These are phyloP conservation scores for Drosophila sturtevanti DNA, from an alignment of 1,140 invertebrate species.

Conservation along the genomic window DNA sequence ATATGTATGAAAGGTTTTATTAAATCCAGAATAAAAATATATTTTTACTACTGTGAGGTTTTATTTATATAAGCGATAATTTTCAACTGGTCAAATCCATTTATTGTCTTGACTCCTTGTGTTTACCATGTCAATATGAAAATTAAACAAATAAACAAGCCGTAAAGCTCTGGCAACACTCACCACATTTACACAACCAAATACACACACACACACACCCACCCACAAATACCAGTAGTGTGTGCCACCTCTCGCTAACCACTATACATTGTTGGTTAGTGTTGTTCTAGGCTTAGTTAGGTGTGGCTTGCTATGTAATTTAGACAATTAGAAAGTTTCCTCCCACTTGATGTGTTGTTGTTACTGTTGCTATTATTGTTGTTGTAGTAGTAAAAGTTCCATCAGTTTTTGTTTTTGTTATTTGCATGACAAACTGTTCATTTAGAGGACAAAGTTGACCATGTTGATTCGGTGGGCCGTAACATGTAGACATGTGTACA, in stretches of 20 bases:
- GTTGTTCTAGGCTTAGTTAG: slow-evolving; percentile 36
- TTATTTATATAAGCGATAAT: no score
- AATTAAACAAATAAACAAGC: slow-evolving; percentile 60
- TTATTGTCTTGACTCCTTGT: neutral
- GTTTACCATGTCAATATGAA: slow-evolving; percentile 39
- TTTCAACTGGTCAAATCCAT: neutral
- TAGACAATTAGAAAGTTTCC: slow-evolving; percentile 77
- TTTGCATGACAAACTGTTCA: slow-evolving; percentile 66
- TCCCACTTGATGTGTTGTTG: slow-evolving; percentile 39
- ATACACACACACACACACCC: slow-evolving; percentile 11
- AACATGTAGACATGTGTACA: neutral
- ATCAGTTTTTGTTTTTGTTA: slow-evolving; percentile 55
- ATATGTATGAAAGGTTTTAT: no score
- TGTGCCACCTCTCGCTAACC: neutral
- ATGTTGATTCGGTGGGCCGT: slow-evolving; percentile 13
- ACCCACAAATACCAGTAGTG: no score
- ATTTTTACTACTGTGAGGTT: no score
- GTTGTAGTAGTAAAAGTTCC: slow-evolving; percentile 32
- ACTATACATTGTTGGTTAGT: slow-evolving; percentile 27
- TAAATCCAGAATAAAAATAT: no score
- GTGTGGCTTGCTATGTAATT: slow-evolving; percentile 65
- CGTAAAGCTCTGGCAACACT: slow-evolving; percentile 46
- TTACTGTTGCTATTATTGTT: slow-evolving; percentile 40
- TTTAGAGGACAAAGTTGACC: slow-evolving; percentile 21
- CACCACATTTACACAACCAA: slow-evolving; percentile 10